These are phyloP conservation scores for Pseudomyrmex flavicornis DNA, from an alignment of 1,140 invertebrate species.

Conservation along the genomic window DNA sequence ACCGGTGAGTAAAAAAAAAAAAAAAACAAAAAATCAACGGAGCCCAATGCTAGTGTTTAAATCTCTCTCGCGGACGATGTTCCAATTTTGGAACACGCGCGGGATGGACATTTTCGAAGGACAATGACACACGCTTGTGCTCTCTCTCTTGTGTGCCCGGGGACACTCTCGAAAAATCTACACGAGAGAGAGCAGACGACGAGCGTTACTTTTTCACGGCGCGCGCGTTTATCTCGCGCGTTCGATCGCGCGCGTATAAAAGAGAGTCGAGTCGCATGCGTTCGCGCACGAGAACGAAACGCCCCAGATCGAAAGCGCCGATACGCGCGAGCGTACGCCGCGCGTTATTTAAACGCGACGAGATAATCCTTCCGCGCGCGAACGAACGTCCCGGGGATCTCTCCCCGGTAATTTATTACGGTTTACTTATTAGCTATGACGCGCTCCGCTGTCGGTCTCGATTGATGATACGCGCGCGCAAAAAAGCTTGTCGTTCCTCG, in stretches of 20 bases:
- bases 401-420: conserved; percentile 48
- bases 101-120: conserved; percentile 25
- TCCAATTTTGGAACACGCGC: too few species aligned
- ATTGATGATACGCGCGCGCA: conserved; percentile 4
- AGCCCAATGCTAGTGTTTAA: conserved; percentile 48
- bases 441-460: conserved; percentile 5
- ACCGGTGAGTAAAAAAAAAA: conserved; percentile 81
- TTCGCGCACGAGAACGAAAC: conserved; percentile 13
- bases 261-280: conserved; percentile 58
- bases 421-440: conserved; percentile 54
- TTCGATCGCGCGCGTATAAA: conserved; percentile 56
- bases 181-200: conserved; percentile 8
- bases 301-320: conserved; percentile 43
- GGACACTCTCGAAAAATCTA: conserved; percentile 42
- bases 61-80: conserved; percentile 16
- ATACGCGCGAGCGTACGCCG: conserved; percentile 34
- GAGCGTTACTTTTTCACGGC: conserved; percentile 23
- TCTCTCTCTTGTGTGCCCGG: background rate
- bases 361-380: conserved; percentile 51
- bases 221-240: background rate
- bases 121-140: conserved; percentile 7
- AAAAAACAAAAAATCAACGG: conserved; percentile 57
- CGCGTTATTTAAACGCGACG: conserved; percentile 54
- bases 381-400: conserved; percentile 38
- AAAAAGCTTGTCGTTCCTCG: background rate